These are phyloP conservation scores for Zootoca vivipara DNA, from an alignment of 2,113 vertebrate species.

Conservation along the genomic window DNA sequence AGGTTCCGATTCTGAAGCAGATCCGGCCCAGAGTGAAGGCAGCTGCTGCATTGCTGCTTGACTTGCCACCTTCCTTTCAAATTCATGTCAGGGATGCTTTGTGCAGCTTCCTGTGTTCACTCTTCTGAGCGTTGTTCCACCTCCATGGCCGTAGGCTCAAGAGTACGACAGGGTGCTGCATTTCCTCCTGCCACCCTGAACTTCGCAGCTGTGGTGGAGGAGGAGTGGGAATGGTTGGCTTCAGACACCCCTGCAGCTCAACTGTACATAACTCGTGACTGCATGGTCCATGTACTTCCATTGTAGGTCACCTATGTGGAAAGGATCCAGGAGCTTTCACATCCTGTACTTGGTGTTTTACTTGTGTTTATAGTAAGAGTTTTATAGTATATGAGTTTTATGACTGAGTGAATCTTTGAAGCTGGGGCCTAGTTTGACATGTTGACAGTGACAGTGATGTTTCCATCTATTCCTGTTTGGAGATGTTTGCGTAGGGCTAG, in stretches of 20 bases:
- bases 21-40: no score
- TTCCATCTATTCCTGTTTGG: no score
- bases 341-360: neutral
- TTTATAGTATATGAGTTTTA: no score
- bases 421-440: no score
- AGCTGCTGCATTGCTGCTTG: neutral
- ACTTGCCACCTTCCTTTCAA: neutral
- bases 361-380: no score
- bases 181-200: neutral
- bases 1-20: neutral
- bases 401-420: no score
- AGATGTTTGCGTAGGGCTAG: no score
- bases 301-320: neutral
- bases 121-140: neutral
- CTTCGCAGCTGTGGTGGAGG: neutral
- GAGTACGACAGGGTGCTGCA: no score
- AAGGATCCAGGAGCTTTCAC: neutral
- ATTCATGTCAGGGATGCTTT: neutral
- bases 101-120: neutral
- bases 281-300: neutral
- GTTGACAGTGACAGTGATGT: no score
- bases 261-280: neutral
- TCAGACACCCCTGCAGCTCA: neutral
- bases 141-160: neutral
- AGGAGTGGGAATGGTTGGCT: neutral